Conservation (phyloP, 2,797 vertebrate species). For the Dipus sagitta region DNA sequence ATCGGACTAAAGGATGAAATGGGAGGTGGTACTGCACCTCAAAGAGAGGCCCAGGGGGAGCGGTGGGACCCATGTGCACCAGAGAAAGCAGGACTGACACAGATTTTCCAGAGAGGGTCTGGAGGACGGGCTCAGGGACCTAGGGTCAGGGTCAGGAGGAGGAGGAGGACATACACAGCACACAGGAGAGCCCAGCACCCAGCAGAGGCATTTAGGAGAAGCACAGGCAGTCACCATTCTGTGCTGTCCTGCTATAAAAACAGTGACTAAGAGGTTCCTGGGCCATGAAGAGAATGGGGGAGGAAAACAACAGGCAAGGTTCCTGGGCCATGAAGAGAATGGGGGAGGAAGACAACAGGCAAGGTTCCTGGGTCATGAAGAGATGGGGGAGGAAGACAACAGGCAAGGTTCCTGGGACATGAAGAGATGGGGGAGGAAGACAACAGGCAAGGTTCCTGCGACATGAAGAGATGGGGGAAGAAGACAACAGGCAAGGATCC, state of each 20-base stretch:
- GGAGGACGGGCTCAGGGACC: background rate
- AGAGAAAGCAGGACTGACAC: background rate
- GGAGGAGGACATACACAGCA: background rate
- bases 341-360: background rate
- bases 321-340: background rate
- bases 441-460: too few species aligned
- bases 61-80: background rate
- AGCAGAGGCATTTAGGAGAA: background rate
- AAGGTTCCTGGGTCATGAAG: background rate
- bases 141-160: background rate
- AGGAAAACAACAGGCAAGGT: background rate
- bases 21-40: background rate
- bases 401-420: background rate
- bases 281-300: background rate
- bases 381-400: background rate
- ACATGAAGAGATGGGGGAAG: background rate
- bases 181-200: background rate
- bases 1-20: background rate
- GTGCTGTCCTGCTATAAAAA: background rate
- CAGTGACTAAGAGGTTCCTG: conserved; percentile 15
- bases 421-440: background rate
- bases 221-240: background rate
- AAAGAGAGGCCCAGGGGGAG: background rate
- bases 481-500: background rate
- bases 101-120: background rate